Base-by-base conservation (phyloP, 2,113 vertebrate genomes). In the Oreotrochilus melanogaster region DNA sequence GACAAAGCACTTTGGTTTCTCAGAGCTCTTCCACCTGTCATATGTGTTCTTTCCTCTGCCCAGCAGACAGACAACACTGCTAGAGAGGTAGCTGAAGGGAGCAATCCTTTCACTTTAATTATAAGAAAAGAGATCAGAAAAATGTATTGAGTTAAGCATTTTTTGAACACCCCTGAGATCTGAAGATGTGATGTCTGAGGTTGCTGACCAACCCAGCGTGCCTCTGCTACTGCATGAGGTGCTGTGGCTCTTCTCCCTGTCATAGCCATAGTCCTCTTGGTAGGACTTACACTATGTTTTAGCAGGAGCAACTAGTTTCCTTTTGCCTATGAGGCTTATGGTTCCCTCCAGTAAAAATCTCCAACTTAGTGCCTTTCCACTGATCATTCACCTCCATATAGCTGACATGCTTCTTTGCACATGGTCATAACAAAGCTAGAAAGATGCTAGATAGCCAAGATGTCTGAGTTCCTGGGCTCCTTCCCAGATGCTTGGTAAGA, bases 11-110 rank as follows among this genome's bases (percentile, higher is more conserved):
- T 90, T 73, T 47, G 28, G 72, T 86, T 92, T 96, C 75, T 80
- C 60, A 37, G 43, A 83, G 72, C 43, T 62, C 24, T 93, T 95
- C 67, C 78, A 94, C 60, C 85, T 94, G 85, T 94, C 89, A 90
- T 58, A 67, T 37, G 30, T 83, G 71, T 88, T 83, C 71, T 91
- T 87, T 85, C 43, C 54, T 89, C 48, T 64, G 85, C 50, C 47
- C 60, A 51, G 82, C 80, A 79, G 80, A 53, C 92, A 92, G 71
- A 71, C 56, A 90, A 80, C 79, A 83, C 86, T 95, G 78, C 79
- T 78, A 60, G 43, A 91, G 72, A 78, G 27, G 27, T 23, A 95
- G 65, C 64, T 54, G 43, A 42, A 25, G 62, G 57, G 31, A 58
- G 31, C 81, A 91, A 95, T 72, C 23, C 88, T 83, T 92, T 76